Base-by-base conservation (phyloP, 2,888 invertebrate species). In the Limenitis camilla region DNA sequence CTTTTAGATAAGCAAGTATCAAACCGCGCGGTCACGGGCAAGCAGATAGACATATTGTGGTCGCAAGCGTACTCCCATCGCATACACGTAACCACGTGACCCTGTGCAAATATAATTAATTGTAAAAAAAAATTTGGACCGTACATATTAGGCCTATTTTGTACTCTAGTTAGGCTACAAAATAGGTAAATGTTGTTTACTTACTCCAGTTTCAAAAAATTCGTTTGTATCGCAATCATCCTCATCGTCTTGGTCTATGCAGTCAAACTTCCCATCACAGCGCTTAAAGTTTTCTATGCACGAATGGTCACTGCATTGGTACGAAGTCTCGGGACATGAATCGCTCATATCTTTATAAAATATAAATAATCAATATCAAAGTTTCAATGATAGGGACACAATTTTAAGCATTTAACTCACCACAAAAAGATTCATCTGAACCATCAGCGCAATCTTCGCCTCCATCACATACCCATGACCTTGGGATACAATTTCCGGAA, bases 231-330 rank as follows among this genome's bases (percentile, higher is more conserved):
- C 72, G 36, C 80, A 91, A 53, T 90, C 89, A 1, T 78, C 72
- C 73, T 95, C 95, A 64, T 95, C 95, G 0, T 92, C 92, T 8
- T 79, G 84, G 73, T 96, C 96, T 0, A 71, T 63, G 69, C 96
- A 97, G 76, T 97, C 96, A 40, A 82, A 78, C n/a, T 89, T 83
- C 0, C 89, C 89, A 71, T 97, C 93, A 72, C 96, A 96, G 40
- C 91, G 89, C 83, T 90, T 90, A 44, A 74, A 81, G 53, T 90
- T 77, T 5, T 91, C 89, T 46, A 96, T 90, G 67, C 96, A 96
- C 19, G 89, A 81, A 0, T 92, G 92, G 58, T 90, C 89, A 28
- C 76, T 76, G 69, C 96, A 96, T 56, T 90, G 90, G 70, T 89
- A 93, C 68, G 84, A 78, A 0, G 82, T 81, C 0, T 69, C 65